Conservation (phyloP, 2,113 vertebrate species). For the Sorex araneus region DNA sequence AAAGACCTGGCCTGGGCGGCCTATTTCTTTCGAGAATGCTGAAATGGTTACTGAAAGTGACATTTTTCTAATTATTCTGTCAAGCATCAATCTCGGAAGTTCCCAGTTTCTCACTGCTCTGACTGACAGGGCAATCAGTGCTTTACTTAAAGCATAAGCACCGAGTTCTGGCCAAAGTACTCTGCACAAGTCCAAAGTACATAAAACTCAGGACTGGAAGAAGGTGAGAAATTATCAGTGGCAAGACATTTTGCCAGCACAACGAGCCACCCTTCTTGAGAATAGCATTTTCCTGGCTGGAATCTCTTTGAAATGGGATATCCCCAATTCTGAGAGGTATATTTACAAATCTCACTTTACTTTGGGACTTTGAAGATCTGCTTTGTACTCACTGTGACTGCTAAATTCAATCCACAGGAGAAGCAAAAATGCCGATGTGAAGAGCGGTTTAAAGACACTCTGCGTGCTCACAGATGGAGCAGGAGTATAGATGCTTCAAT, state of each 20-base stretch:
- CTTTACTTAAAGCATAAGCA: constrained; percentile 89
- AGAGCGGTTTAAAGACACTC: background rate
- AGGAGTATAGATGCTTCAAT: background rate
- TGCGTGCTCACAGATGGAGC: no score
- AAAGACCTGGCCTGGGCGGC: constrained; percentile 84
- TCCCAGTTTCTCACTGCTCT: constrained; percentile 91
- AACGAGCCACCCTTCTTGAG: background rate
- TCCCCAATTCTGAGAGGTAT: background rate
- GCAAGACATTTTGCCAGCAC: constrained; percentile 4
- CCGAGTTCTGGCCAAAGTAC: constrained; percentile 66
- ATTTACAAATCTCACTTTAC: background rate
- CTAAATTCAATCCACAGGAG: background rate
- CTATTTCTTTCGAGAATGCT: constrained; percentile 92
- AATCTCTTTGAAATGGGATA: background rate
- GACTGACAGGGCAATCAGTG: constrained; percentile 98
- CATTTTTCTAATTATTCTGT: constrained; percentile 99
- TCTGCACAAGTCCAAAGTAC: constrained; percentile 74
- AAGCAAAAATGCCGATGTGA: background rate
- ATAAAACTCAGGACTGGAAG: constrained; percentile 4
- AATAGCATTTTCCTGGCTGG: background rate
- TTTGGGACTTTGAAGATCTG: background rate
- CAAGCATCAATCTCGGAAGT: constrained; percentile 97
- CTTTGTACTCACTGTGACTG: background rate
- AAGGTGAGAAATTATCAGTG: background rate
- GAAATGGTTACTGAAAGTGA: constrained; percentile 95